Conservation (phyloP, 1,140 invertebrate genomes). For the Hyphantria cunea region DNA sequence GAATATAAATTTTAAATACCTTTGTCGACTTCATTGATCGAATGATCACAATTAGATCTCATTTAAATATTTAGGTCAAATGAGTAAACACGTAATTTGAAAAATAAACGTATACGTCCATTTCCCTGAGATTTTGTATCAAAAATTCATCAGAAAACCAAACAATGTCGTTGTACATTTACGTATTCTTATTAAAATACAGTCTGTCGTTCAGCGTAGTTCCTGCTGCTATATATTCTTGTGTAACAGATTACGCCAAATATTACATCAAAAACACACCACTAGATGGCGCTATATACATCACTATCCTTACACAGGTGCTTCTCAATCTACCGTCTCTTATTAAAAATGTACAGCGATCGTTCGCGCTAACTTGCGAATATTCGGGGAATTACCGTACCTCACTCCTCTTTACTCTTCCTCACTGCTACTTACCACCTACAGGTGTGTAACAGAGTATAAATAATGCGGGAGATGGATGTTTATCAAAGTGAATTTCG, state of each 20-base stretch:
- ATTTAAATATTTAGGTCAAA: no score
- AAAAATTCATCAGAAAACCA: no score
- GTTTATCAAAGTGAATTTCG: conserved; percentile 24
- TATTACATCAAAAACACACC: conserved; percentile 14
- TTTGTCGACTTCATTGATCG: no score
- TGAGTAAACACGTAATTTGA: no score
- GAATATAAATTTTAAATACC: neutral
- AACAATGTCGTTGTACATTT: no score
- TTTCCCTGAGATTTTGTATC: no score
- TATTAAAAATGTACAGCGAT: conserved; percentile 44
- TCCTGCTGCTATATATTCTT: no score
- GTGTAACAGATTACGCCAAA: no score
- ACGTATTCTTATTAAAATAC: no score
- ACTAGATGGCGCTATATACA: conserved; percentile 1
- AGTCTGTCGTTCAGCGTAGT: no score
- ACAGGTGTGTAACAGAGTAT: neutral
- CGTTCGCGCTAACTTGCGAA: neutral
- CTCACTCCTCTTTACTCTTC: neutral
- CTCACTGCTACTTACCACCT: neutral
- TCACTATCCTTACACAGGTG: conserved; percentile 37
- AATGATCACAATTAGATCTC: no score
- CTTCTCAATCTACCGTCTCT: conserved; percentile 31
- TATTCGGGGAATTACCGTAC: neutral
- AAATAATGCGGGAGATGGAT: conserved; percentile 9
- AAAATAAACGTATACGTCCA: no score